Evolutionary conservation across 1,140 invertebrate genomes (phyloP), one percentile per base, ranked within the genome.

Genomic region (Panonychus citri): DNA sequence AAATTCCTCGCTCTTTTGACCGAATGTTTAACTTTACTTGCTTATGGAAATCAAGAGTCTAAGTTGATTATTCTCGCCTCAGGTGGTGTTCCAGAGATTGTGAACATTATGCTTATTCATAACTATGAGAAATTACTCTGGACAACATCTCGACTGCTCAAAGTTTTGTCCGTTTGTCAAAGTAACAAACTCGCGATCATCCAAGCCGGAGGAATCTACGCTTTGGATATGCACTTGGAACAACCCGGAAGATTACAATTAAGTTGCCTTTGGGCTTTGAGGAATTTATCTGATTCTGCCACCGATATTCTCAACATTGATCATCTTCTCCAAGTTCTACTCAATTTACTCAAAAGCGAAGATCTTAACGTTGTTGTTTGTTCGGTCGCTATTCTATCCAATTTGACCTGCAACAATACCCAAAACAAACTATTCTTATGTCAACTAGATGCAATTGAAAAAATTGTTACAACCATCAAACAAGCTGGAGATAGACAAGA

Each of bases 1-100:
- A 95, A 96, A 71, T 95, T 96, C 68, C 73, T 96, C 62, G 90
- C 91, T 12, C 91, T 96, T 67, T 89, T 96, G n/a, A 96, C 93
- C 2, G 94, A 99, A 71, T 98, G 91, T 67, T 76, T 98, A 28
- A 91, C 97, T 70, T 95, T 97, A 69, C 72, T 99, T 59, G 90
- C 93, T 7, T 95, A 95, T 68, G 93, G 91, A 17, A 95, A 97
- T 71, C 91, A 95, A 69, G 91, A 98, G 69, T 91, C 86, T 67
- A 98, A 97, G 73, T 72, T 95, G 3, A 94, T 96, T 57, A 49
- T 49, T 19, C 73, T 98, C 17, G 89, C 90, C 3, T 91, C 86
- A 53, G 90, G 95, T 66, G 94, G 93, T 27, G 93, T 93, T 1
- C 83, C 85, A 63, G 89, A 96, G 70, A 73, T 99, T 55, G 89